Evolutionary conservation across 2,113 vertebrate species (phyloP).

Genomic region (Columba janthina): DNA sequence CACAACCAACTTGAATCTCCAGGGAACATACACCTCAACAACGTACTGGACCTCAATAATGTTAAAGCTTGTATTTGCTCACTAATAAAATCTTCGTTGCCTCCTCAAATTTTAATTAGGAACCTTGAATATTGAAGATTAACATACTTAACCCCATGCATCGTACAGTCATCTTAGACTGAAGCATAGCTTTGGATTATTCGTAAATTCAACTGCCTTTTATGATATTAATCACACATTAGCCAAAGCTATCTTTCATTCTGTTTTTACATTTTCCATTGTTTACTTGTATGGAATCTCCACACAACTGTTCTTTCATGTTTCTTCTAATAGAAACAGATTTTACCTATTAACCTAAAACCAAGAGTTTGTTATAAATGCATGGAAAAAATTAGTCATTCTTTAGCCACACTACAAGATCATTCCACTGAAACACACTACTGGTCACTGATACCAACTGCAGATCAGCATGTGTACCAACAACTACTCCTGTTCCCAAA

Average conservation of each 20-base stretch:
- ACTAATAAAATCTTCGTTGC: background rate
- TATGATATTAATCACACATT: background rate
- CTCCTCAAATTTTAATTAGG: background rate
- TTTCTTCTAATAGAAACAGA: background rate
- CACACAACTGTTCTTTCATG: accelerated
- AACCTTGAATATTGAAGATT: background rate
- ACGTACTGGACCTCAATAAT: background rate
- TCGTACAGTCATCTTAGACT: background rate
- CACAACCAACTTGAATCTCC: background rate
- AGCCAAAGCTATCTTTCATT: background rate
- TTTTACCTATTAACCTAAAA: background rate
- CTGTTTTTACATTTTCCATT: accelerated
- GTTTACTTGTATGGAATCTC: background rate
- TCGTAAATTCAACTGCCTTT: background rate
- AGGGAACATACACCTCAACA: background rate
- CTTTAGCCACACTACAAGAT: background rate
- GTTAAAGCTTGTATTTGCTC: background rate
- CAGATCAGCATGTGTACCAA: background rate
- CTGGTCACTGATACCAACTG: background rate
- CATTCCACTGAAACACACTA: background rate
- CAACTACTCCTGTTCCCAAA: background rate
- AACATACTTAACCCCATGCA: background rate
- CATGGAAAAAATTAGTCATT: background rate
- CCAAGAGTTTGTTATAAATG: background rate
- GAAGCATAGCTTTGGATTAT: background rate